Evolutionary conservation across 2,113 vertebrate genomes (phyloP).

Genomic region (Oreamnos americanus): DNA sequence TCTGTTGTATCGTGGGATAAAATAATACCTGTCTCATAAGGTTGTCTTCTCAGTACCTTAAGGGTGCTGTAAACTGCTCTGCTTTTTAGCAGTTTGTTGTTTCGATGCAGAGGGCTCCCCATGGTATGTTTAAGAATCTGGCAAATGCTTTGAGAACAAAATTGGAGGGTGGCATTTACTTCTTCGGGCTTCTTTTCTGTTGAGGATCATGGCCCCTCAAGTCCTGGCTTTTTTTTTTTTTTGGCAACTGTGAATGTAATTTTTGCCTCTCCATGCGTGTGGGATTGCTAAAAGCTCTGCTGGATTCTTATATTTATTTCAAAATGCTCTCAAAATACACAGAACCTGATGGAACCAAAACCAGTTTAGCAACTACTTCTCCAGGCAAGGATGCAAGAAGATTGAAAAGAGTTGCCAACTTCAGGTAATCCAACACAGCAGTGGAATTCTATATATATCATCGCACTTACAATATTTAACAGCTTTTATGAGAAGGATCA

Average conservation of each 20-base stretch:
- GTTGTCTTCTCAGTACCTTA: neutral
- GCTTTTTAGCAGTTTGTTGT: neutral
- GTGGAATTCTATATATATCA: fast-evolving
- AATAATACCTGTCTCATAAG: neutral
- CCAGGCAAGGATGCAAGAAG: neutral
- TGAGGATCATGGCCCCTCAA: neutral
- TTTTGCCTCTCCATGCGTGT: neutral
- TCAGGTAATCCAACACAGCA: neutral
- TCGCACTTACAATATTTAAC: fast-evolving
- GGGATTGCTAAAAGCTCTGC: neutral
- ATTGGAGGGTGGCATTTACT: fast-evolving
- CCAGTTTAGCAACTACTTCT: slow-evolving; percentile 12
- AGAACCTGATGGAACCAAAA: neutral
- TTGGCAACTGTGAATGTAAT: neutral
- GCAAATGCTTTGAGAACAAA: neutral
- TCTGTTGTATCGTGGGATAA: fast-evolving
- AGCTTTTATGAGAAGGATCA: neutral
- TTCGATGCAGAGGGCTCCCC: fast-evolving
- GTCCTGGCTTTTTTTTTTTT: neutral
- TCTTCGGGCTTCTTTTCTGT: neutral
- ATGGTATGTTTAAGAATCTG: neutral
- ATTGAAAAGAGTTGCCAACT: neutral
- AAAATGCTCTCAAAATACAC: slow-evolving; percentile 26
- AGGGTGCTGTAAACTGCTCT: fast-evolving
- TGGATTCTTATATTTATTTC: slow-evolving; percentile 69